Conservation (phyloP, 2,797 vertebrate genomes). For the Coccyzus lansbergi region DNA sequence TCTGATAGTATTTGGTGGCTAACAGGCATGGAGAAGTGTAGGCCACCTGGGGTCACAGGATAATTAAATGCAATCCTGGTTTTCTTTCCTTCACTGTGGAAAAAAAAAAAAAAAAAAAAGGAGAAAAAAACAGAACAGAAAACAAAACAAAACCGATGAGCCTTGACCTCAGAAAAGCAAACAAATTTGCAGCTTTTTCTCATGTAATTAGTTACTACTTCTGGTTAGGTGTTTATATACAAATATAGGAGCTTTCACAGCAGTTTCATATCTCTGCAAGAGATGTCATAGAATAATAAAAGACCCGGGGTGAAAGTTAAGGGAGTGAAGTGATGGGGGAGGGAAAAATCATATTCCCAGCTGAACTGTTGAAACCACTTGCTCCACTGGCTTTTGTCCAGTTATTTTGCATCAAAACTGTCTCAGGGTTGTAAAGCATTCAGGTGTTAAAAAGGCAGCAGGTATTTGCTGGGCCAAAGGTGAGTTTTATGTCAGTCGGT, state of each 20-base stretch:
- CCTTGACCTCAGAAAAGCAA: conserved; percentile 27
- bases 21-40: conserved; percentile 64
- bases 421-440: neutral
- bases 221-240: conserved; percentile 37
- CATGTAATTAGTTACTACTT: conserved; percentile 40
- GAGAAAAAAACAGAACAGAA: neutral
- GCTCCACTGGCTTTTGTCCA: neutral
- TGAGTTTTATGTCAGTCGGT: neutral
- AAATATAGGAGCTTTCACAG: conserved; percentile 8
- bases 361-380: neutral
- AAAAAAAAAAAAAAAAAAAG: neutral
- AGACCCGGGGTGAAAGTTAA: neutral
- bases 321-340: neutral
- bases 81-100: conserved; percentile 27
- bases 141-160: neutral
- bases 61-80: conserved; percentile 65
- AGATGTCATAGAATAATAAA: conserved; percentile 26
- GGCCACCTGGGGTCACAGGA: conserved; percentile 48
- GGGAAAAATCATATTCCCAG: neutral
- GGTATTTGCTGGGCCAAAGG: neutral
- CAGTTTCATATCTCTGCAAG: neutral
- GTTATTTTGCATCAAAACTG: neutral
- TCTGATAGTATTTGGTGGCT: conserved; percentile 44
- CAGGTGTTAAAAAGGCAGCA: neutral
- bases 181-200: conserved; percentile 34